Percentiles rank a stretch among this genome's conserved stretches.
These are phyloP conservation scores for Sebastes vulpes DNA, from an alignment of 2,797 vertebrate genomes.

Conservation along the genomic window DNA sequence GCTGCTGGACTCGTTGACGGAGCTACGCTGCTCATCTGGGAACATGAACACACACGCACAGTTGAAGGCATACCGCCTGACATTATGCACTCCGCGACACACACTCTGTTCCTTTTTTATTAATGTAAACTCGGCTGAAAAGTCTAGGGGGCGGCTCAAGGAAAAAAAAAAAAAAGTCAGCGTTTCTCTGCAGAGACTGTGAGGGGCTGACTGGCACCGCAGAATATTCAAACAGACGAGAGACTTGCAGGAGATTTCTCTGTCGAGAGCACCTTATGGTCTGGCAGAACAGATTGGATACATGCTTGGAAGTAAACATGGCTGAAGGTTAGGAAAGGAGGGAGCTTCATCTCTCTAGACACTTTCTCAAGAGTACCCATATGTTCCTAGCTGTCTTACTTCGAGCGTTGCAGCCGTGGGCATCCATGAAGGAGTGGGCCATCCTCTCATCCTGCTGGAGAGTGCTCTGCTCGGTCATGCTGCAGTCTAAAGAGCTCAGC, in stretches of 20 bases:
- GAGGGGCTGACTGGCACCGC: conserved; percentile 26
- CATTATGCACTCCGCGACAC: neutral
- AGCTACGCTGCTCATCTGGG: conserved; percentile 91
- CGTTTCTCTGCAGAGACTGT: conserved; percentile 18
- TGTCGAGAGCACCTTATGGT: conserved; percentile 40
- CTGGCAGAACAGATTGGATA: conserved; percentile 47
- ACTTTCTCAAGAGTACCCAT: conserved; percentile 49
- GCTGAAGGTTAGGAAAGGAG: conserved; percentile 54
- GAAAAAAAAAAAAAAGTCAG: conserved; percentile 5
- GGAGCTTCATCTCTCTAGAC: conserved; percentile 35
- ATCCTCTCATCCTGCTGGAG: conserved; percentile 92
- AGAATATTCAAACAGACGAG: conserved; percentile 52
- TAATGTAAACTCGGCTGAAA: conserved; percentile 27
- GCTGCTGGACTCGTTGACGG: conserved; percentile 94
- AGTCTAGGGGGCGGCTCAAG: conserved; percentile 15
- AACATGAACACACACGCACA: conserved; percentile 1
- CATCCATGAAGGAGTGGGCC: conserved; percentile 92
- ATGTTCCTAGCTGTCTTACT: conserved; percentile 84
- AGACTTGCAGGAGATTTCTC: conserved; percentile 41
- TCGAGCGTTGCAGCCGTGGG: conserved; percentile 87
- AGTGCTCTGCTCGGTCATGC: conserved; percentile 94
- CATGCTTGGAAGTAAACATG: conserved; percentile 49
- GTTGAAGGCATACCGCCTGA: neutral
- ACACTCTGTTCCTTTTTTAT: neutral
- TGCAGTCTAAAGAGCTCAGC: conserved; percentile 92